Base-by-base conservation (phyloP, 2,888 invertebrate species). In the Monoplex corrugatus region DNA sequence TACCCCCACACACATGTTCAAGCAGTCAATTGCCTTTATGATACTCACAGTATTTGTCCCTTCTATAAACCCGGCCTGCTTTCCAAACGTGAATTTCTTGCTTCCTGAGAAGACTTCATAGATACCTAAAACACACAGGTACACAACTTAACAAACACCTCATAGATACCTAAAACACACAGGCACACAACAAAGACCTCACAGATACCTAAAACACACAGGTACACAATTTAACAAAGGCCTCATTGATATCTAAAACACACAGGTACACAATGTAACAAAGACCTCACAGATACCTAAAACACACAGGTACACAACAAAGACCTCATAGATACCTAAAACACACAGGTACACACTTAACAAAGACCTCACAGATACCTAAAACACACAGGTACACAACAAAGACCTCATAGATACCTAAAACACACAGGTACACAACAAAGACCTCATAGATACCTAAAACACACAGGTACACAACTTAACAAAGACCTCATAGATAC, bases 21-120 rank as follows among this genome's bases (percentile, higher is more conserved):
- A 35, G 35, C 23, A 43, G 0, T 19, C n/a, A 86, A 13, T 75
- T 5, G 28, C n/a, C 32, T 72, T n/a, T n/a, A n/a, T n/a, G 32
- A 97, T 43, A 80, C 97, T 97, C 96, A 99, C 98, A 95, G 99
- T 99, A 95, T 98, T 98, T 82, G 99, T 99, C 91, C 98, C 99
- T 93, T 98, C 98, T 85, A 99, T 97, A 91, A 98, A 97, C 95
- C 98, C 98, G 0, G 99, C 98, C 96, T 99, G 99, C 94, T 98
- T 98, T 83, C 99, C 99, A 96, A 99, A 98, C 95, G 98, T 98
- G 96, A 99, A 99, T 96, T 99, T 98, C 96, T 99, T 99, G 96
- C 98, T 98, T 32, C 99, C 99, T 90, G 98, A 98, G 97, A 99
- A 99, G 85, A 99, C 98, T 96, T 99, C 99, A 96, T 99, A 99